Conservation (phyloP, 2,113 vertebrate genomes). For the Clarias magur region DNA sequence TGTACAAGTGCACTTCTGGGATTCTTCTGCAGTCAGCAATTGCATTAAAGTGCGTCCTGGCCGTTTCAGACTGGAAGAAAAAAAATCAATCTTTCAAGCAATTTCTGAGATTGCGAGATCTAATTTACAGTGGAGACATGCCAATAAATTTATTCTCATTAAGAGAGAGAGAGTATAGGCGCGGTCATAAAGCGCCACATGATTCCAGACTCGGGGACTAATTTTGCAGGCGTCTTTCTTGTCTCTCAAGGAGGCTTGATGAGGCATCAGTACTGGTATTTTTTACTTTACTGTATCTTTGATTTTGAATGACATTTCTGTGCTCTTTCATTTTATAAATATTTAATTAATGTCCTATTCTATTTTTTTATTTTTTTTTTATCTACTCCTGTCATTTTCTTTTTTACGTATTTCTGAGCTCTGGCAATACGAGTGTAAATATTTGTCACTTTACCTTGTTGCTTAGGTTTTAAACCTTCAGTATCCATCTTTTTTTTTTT, state of each 20-base stretch:
- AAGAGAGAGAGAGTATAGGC: background rate
- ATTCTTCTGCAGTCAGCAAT: background rate
- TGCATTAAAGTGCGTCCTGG: background rate
- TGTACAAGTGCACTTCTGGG: background rate
- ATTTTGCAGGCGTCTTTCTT: background rate
- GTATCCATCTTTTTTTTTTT: background rate
- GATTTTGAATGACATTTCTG: no score
- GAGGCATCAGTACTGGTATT: background rate
- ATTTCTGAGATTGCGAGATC: background rate
- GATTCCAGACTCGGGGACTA: background rate
- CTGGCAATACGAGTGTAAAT: no score
- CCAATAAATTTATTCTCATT: constrained; percentile 19
- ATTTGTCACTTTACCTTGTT: background rate
- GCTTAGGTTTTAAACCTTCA: background rate
- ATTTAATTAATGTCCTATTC: no score
- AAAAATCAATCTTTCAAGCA: constrained; percentile 22
- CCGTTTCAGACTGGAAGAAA: background rate
- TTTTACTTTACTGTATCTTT: no score
- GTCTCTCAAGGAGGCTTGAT: background rate
- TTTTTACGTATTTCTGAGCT: no score
- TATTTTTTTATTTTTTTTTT: no score
- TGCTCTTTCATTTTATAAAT: no score
- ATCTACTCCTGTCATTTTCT: no score
- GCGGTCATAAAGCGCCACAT: background rate
- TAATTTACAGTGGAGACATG: background rate